Conservation (phyloP, 2,113 vertebrate species). For the Cisticola juncidis region DNA sequence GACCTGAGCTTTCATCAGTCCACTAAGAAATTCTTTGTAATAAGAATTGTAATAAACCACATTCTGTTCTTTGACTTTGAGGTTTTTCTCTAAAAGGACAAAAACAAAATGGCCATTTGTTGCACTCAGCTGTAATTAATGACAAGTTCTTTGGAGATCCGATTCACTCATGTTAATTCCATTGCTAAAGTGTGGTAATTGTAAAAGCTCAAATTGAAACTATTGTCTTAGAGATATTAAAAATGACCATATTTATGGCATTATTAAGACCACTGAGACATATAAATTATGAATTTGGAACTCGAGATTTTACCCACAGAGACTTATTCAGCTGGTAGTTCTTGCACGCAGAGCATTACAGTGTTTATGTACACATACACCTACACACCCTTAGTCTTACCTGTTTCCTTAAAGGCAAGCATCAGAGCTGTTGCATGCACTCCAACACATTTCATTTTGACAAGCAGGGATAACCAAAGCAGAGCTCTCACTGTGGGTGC, state of each 20-base stretch:
- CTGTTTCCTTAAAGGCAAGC: neutral
- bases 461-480: neutral
- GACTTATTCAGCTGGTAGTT: neutral
- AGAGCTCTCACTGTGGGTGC: neutral
- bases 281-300: neutral
- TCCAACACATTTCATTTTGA: neutral
- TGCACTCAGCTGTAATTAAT: slow-evolving; percentile 9
- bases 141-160: neutral
- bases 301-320: neutral
- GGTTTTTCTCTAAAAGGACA: neutral
- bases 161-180: neutral
- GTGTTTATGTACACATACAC: neutral
- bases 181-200: neutral
- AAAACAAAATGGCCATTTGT: neutral
- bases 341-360: neutral
- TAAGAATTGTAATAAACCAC: neutral
- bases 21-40: slow-evolving; percentile 6
- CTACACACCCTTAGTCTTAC: neutral
- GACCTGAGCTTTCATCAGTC: slow-evolving; percentile 7
- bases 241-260: neutral
- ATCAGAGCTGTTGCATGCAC: neutral
- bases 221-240: neutral
- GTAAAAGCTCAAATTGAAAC: neutral
- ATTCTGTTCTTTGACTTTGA: neutral
- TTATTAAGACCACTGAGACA: neutral